Base-by-base conservation (phyloP, 1,140 invertebrate species). In the Panagrolaimus sp. region DNA sequence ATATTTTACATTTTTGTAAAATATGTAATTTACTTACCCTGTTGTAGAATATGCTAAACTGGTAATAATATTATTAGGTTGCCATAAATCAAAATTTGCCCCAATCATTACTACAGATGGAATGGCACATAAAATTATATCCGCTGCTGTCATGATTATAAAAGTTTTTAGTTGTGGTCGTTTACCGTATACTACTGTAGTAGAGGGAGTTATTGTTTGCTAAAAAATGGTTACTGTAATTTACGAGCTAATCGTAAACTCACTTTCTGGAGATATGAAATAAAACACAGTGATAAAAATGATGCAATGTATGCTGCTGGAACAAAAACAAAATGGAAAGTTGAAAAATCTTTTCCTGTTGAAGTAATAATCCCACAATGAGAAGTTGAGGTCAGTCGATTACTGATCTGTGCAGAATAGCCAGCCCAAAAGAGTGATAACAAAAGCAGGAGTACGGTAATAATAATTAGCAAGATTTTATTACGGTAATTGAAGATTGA, bases 61-160 rank as follows among this genome's bases (percentile, higher is more conserved):
- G 11, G 16, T 20, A 47, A 47, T 20, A 47, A 47, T 47, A 47
- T 47, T 20, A 47, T 47, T 47, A 5, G 46, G 46, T 20, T 47
- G 13, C 46, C 46, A 47, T 2, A 47, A 9, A 47, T 47, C 16
- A 47, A n/a, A 20, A 14, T 47, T 47, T 14, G 13, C 16, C 16
- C 46, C 46, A n/a, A 47, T 47, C 67, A 68, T 68, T n/a, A 68
- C 67, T 14, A 71, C 20, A 9, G n/a, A 27, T 9, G 67, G 67
- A 11, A 68, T 68, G 13, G 67, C 11, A 25, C 72, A 69, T 9
- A 68, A 9, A 20, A 45, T 23, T 14, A 68, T 68, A 23, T 68
- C 67, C 13, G 69, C 44, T 20, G 23, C 20, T 1, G 67, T 68
- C 67, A 68, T 70, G 13, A 69, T n/a, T 20, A 68, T 8, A 38